Evolutionary conservation across 2,797 vertebrate species (phyloP).

Genomic region (Buceros bicornis): DNA sequence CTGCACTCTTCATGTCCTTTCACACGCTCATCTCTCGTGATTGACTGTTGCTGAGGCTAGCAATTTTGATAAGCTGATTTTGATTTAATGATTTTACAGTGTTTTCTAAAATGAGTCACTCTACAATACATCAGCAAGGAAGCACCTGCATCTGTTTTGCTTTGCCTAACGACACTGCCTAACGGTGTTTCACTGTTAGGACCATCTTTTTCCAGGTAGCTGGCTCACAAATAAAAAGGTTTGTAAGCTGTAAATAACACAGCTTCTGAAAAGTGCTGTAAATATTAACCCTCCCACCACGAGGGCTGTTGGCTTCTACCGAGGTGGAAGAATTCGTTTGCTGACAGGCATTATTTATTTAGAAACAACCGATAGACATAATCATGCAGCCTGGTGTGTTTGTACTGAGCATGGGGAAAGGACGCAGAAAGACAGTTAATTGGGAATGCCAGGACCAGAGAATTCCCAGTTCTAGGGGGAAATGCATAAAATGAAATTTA

Average conservation of each 20-base stretch:
- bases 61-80: background rate
- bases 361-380: fast-evolving
- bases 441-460: background rate
- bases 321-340: background rate
- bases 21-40: fast-evolving
- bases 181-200: background rate
- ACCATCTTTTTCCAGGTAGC: background rate
- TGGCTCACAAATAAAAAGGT: background rate
- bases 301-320: background rate
- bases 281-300: background rate
- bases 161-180: background rate
- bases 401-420: background rate
- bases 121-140: background rate
- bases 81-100: background rate
- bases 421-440: background rate
- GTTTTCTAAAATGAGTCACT: background rate
- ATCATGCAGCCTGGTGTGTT: background rate
- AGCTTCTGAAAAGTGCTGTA: background rate
- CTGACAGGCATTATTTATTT: background rate
- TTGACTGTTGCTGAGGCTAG: background rate
- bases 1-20: background rate
- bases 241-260: background rate
- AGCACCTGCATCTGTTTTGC: background rate
- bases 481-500: background rate
- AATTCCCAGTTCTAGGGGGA: background rate